Conservation (phyloP, 1,140 invertebrate species). For the Vanessa atalanta region DNA sequence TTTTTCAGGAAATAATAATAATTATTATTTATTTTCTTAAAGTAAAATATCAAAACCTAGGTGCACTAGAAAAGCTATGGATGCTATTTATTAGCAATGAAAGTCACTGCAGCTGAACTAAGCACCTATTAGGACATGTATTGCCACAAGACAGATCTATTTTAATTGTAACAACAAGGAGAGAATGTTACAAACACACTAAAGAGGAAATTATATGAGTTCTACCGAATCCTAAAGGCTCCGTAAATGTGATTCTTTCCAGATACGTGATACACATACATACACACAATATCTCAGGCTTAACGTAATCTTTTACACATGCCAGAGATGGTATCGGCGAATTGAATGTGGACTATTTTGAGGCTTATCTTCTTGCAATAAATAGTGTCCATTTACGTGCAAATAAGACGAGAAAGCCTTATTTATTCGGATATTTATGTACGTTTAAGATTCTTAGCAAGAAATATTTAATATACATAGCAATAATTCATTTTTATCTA, state of each 20-base stretch:
- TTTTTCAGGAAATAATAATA: too few species aligned
- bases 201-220: background rate
- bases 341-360: slow-evolving; percentile 59
- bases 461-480: background rate
- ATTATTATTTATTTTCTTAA: too few species aligned
- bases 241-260: background rate
- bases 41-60: too few species aligned
- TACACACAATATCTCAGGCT: slow-evolving; percentile 43
- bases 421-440: background rate
- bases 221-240: background rate
- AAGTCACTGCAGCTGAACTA: too few species aligned
- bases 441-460: background rate
- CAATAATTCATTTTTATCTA: too few species aligned
- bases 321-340: slow-evolving; percentile 51
- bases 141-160: too few species aligned
- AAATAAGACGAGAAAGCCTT: background rate
- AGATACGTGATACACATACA: slow-evolving; percentile 14
- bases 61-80: too few species aligned
- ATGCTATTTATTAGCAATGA: too few species aligned
- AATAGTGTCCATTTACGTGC: slow-evolving; percentile 15
- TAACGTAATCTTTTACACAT: slow-evolving; percentile 55
- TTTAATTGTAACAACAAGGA: too few species aligned
- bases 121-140: too few species aligned
- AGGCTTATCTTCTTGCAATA: slow-evolving; percentile 54
- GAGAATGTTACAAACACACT: too few species aligned